Evolutionary conservation across 2,888 invertebrate species (phyloP), one percentile per base, ranked within the genome.

Genomic region (Lochmaea capreae): DNA sequence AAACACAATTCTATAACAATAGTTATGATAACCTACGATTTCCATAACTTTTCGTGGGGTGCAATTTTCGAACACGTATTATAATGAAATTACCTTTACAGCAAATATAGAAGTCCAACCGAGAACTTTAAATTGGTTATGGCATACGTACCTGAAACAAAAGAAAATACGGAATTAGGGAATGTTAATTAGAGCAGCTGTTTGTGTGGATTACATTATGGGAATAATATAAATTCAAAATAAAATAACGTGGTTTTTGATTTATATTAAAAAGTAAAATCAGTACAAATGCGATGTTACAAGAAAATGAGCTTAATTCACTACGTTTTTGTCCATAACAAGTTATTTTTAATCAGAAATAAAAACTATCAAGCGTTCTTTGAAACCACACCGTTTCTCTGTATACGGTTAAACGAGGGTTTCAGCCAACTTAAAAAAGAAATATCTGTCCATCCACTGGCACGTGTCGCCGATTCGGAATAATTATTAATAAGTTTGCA

Each of bases 131-230:
- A 52, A 65, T 67, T 65, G 8, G 58, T 52, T 68, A 16, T 39
- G 65, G 8, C 61, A 65, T 66, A 73, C 69, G 66, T 73, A 73
- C 73, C 73, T 73, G 69, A 16, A 73, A 73, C 73, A 73, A 73
- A 22, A 63, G 18, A 65, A 59, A 66, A 54, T 57, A 42, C 46
- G n/a, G 6, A 54, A 39, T 39, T 62, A 65, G 49, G 16, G 22
- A 62, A 39, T 59, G 49, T 10, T 43, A 18, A 58, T 67, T 18
- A 16, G 46, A 54, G 16, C 54, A 10, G 16, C 18, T 54, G 54
- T 54, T 54, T 16, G 16, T 54, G 16, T 54, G 18, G 54, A 54
- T 16, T 14, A 46, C 46, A 46, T 14, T 14, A 46, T 12, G 14
- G 3, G 11, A 46, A 14, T 12, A 1, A 43, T 46, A 12, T 14